These are phyloP conservation scores for Setipinna tenuifilis DNA, from an alignment of 2,797 vertebrate species.

Conservation along the genomic window DNA sequence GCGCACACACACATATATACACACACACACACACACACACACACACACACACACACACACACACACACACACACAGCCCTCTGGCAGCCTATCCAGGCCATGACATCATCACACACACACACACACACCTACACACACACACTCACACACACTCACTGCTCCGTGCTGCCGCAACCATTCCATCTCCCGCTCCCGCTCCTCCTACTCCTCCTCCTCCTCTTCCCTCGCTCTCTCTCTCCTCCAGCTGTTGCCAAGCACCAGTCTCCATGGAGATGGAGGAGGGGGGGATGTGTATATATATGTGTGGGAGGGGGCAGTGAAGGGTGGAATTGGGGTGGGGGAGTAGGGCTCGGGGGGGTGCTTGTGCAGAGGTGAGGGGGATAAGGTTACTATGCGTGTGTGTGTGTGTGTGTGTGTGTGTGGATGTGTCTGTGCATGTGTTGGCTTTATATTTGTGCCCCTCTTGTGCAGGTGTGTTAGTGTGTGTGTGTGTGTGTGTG, in stretches of 20 bases:
- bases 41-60: too few species aligned
- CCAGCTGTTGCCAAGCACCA: constrained; percentile 79
- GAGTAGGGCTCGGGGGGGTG: constrained; percentile 36
- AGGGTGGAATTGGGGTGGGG: background rate
- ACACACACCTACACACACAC: background rate
- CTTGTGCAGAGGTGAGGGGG: constrained; percentile 37
- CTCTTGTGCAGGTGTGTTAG: background rate
- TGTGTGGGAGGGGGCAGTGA: constrained; percentile 24
- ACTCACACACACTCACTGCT: constrained; percentile 47
- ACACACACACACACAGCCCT: constrained; percentile 18
- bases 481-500: constrained; percentile 42
- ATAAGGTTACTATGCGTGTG: constrained; percentile 36
- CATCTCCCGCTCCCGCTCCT: background rate
- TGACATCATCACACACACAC: constrained; percentile 67
- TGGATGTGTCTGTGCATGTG: background rate
- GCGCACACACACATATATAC: too few species aligned
- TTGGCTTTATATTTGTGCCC: background rate
- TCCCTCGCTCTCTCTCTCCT: constrained; percentile 48
- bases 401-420: constrained; percentile 19
- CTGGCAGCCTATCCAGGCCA: constrained; percentile 45
- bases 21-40: too few species aligned
- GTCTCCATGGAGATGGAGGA: constrained; percentile 79
- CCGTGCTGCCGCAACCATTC: constrained; percentile 72
- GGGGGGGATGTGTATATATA: background rate
- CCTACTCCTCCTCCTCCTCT: too few species aligned